phyloP scores from a whole-genome alignment of 2,113 vertebrate species.

The Saccopteryx leptura region DNA sequence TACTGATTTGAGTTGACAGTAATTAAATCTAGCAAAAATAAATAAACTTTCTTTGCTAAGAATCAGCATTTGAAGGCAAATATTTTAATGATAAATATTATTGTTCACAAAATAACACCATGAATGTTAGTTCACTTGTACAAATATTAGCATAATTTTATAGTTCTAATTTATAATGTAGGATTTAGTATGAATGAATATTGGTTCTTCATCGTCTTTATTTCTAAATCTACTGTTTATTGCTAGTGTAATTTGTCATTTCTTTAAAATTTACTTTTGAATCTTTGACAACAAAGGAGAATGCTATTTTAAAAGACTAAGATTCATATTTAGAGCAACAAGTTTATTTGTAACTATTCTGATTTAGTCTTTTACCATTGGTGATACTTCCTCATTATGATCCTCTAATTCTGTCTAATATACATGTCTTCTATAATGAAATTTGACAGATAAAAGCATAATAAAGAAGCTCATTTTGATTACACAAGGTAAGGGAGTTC shows the following conservation, averaged over 20 bases:
- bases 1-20: background rate
- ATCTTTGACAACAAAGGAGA: background rate
- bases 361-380: background rate
- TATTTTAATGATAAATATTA: background rate
- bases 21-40: background rate
- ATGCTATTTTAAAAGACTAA: background rate
- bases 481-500: background rate
- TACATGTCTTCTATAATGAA: background rate
- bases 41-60: background rate
- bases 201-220: background rate
- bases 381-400: background rate
- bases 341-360: constrained; percentile 48
- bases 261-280: constrained; percentile 47
- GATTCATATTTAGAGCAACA: background rate
- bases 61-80: background rate
- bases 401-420: background rate
- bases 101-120: background rate
- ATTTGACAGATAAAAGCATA: constrained; percentile 31
- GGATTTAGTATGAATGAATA: background rate
- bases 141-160: background rate
- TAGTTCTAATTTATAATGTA: background rate
- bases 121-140: background rate
- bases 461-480: constrained; percentile 38
- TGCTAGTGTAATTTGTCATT: background rate
- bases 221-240: background rate